Evolutionary conservation across 37 sponge, comb jelly and placozoan genomes (phyloP).

Genomic region (Ianthella basta): DNA sequence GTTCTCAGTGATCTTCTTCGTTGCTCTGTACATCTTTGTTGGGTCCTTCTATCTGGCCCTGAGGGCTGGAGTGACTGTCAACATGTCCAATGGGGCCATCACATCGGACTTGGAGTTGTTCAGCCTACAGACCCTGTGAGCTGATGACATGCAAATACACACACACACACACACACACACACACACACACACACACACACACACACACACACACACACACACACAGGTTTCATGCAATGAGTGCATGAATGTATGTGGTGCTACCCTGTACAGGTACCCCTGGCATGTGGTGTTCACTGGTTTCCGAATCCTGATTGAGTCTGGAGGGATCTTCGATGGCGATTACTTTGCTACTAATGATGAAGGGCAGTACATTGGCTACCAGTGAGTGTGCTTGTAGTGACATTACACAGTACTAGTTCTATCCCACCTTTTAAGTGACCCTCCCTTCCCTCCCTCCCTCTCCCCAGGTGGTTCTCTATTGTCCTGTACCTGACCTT

Average conservation of each 20-base stretch:
- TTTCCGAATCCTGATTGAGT: constrained; percentile 12
- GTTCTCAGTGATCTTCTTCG: neutral
- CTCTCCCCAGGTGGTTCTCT: constrained; percentile 29
- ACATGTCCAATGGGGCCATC: neutral
- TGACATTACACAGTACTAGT: too few species aligned
- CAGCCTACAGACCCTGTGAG: neutral
- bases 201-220: too few species aligned
- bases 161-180: too few species aligned
- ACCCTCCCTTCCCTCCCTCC: neutral
- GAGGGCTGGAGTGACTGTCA: constrained; percentile 28
- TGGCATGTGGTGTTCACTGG: constrained; percentile 32
- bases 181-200: too few species aligned
- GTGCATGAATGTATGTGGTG: too few species aligned
- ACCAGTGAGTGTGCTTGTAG: constrained; percentile 18
- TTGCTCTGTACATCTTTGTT: constrained; percentile 11
- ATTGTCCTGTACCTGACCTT: constrained; percentile 40
- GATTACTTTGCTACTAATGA: constrained; percentile 5
- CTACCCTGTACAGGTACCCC: neutral
- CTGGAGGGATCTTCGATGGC: constrained; percentile 20
- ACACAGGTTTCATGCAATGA: too few species aligned
- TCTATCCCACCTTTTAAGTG: too few species aligned
- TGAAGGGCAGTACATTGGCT: constrained; percentile 1
- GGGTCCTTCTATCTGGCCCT: constrained; percentile 31
- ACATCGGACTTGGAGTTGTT: neutral
- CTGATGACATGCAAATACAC: neutral